Conservation (phyloP, 2,797 vertebrate genomes). For the Urophycis tenuis region DNA sequence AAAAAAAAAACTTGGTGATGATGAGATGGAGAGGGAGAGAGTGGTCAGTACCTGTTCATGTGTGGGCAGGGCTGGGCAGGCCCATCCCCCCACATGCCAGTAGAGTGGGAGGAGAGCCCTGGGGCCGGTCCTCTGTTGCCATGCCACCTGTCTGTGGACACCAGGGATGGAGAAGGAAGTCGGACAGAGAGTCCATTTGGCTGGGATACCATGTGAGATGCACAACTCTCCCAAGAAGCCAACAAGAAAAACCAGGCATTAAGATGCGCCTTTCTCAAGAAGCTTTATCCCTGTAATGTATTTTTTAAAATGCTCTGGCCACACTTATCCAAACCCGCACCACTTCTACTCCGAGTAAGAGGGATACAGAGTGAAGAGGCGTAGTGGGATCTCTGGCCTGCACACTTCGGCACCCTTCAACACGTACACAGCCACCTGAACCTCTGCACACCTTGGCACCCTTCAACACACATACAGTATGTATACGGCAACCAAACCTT, state of each 20-base stretch:
- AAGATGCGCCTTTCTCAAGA: background rate
- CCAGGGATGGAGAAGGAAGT: too few relatives aligned
- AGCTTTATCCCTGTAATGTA: too few relatives aligned
- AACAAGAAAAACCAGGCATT: background rate
- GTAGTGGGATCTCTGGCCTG: background rate
- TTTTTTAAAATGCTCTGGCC: too few relatives aligned
- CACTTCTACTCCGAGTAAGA: too few relatives aligned
- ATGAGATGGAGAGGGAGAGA: background rate
- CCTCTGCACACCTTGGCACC: background rate
- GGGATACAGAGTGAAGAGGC: too few relatives aligned
- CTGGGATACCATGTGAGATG: too few relatives aligned
- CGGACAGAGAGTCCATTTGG: background rate
- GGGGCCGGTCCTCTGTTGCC: background rate
- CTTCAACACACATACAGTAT: background rate
- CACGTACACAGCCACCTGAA: background rate
- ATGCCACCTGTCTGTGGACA: background rate
- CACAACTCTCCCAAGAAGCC: background rate
- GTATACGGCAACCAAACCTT: background rate
- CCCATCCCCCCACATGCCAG: constrained; percentile 1
- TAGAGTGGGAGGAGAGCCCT: background rate
- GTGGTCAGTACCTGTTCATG: constrained; percentile 1
- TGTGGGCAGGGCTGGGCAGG: background rate
- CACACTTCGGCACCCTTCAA: background rate
- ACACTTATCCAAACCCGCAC: too few relatives aligned
- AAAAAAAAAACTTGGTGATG: background rate